phyloP scores from a whole-genome alignment of 1,140 invertebrate species.

The Drosophila busckii region DNA sequence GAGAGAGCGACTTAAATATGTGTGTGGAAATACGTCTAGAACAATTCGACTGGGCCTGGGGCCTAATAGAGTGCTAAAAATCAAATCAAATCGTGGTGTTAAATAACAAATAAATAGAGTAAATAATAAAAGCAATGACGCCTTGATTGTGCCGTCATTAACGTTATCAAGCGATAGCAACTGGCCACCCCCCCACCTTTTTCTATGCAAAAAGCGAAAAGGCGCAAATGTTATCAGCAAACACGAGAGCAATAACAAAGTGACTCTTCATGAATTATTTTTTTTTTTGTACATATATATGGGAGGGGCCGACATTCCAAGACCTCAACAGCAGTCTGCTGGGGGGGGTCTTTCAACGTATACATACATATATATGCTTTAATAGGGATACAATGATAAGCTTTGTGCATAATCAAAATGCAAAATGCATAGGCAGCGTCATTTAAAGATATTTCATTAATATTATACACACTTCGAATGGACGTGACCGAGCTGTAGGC shows the following conservation, averaged over 20 bases:
- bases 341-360: constrained; percentile 10
- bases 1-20: too few species aligned
- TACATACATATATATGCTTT: constrained; percentile 2
- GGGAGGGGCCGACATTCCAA: constrained; percentile 44
- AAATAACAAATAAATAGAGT: too few species aligned
- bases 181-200: constrained; percentile 18
- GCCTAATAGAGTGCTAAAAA: constrained; percentile 69
- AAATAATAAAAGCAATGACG: constrained; percentile 53
- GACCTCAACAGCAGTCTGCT: constrained; percentile 9
- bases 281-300: constrained; percentile 2
- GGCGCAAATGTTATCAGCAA: constrained; percentile 69
- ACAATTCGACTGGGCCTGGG: too few species aligned
- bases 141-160: constrained; percentile 54
- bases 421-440: constrained; percentile 41
- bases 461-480: too few species aligned
- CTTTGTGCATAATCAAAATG: constrained; percentile 44
- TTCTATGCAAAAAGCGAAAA: constrained; percentile 38
- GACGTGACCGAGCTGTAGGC: too few species aligned
- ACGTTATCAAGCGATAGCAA: constrained; percentile 47
- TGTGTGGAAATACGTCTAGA: too few species aligned
- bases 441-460: constrained; percentile 65
- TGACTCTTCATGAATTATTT: constrained; percentile 11
- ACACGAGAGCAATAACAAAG: constrained; percentile 28
- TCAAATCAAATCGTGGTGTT: constrained; percentile 55
- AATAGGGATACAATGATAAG: constrained; percentile 34